Evolutionary conservation across 2,888 invertebrate species (phyloP).

Genomic region (Allolobophora icterica): DNA sequence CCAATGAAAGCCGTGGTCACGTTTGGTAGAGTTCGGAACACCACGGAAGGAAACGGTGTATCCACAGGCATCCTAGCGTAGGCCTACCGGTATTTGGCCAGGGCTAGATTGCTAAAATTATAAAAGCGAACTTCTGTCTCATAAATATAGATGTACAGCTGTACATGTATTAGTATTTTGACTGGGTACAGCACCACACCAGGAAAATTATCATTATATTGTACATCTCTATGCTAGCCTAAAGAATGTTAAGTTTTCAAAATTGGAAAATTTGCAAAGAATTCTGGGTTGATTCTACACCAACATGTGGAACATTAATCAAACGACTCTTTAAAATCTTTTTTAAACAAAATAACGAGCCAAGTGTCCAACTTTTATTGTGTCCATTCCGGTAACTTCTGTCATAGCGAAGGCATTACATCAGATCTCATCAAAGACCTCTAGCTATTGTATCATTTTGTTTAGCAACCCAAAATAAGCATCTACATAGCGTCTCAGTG

Average conservation of each 20-base stretch:
- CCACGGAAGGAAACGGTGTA: too few relatives aligned
- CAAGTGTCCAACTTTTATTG: neutral
- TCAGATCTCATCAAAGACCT: neutral
- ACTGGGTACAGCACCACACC: too few relatives aligned
- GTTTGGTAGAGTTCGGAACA: too few relatives aligned
- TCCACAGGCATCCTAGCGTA: too few relatives aligned
- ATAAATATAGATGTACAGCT: too few relatives aligned
- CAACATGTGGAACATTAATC: neutral
- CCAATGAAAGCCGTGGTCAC: too few relatives aligned
- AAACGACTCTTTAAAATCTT: neutral
- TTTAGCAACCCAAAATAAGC: slow-evolving; percentile 8
- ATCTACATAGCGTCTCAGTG: neutral
- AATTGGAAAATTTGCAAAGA: neutral
- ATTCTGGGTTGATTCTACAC: neutral
- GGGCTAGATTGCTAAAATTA: too few relatives aligned
- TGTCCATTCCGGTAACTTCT: neutral
- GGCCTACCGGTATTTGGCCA: too few relatives aligned
- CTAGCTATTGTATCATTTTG: neutral
- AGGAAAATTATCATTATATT: too few relatives aligned
- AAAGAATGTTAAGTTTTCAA: too few relatives aligned
- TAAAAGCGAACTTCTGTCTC: too few relatives aligned
- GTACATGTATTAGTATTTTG: too few relatives aligned
- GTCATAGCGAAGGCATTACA: neutral
- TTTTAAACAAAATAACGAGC: neutral
- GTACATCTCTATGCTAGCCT: neutral